Percentiles rank a stretch among this genome's conserved stretches.
Conservation (phyloP, 1,140 invertebrate species). For the Drosophila pseudoananassae region DNA sequence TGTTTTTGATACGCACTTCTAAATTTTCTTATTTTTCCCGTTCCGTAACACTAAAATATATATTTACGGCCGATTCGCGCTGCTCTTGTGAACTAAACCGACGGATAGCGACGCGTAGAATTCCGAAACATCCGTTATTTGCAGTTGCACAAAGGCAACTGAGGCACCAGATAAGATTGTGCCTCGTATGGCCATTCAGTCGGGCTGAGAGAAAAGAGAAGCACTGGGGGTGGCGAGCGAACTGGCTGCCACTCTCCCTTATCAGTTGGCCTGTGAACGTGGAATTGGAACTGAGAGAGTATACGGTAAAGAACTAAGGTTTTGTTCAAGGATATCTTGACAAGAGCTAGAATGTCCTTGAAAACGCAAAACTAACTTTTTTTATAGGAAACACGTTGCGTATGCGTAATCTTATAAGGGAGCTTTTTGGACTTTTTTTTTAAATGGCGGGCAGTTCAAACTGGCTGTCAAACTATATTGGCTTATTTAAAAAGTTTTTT, state of each 20-base stretch:
- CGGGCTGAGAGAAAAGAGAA: conserved; percentile 6
- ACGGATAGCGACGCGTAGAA: conserved; percentile 8
- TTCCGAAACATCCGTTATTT: conserved; percentile 37
- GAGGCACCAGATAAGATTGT: conserved; percentile 28
- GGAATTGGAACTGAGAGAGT: background rate
- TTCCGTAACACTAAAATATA: background rate
- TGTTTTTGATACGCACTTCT: conserved; percentile 14
- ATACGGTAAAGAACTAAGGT: background rate
- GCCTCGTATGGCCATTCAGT: conserved; percentile 2
- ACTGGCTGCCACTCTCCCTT: background rate
- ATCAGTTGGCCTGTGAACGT: background rate
- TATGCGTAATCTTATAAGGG: background rate
- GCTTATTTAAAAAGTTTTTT: no score
- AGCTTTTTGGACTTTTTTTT: background rate
- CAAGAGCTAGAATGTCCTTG: no score
- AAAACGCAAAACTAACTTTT: no score
- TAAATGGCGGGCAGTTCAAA: no score
- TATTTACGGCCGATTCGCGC: conserved; percentile 13
- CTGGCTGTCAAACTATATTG: no score
- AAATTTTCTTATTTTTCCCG: background rate
- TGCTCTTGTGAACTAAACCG: conserved; percentile 1
- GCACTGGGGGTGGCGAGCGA: background rate
- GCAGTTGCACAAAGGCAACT: conserved; percentile 42
- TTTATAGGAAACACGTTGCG: background rate
- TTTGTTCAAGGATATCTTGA: background rate